Evolutionary conservation across 2,888 invertebrate genomes (phyloP).

Genomic region (Polia nebulosa): DNA sequence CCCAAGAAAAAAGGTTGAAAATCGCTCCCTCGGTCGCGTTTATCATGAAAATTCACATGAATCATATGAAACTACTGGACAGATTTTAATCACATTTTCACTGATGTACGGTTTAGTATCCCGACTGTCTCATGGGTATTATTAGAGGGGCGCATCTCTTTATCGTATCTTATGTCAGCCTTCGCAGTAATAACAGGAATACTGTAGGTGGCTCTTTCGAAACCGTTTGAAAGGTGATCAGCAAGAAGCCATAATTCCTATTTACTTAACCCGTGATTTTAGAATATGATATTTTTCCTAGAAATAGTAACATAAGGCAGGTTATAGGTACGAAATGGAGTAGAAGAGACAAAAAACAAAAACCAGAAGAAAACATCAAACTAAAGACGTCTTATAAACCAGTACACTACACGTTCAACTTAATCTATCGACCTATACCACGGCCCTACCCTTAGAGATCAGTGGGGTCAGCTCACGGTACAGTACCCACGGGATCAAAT

Average conservation of each 20-base stretch:
- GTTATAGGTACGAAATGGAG: background rate
- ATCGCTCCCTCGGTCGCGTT: constrained; percentile 15
- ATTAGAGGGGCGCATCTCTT: constrained; percentile 19
- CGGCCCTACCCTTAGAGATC: constrained; percentile 15
- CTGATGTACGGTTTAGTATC: constrained; percentile 24
- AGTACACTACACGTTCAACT: background rate
- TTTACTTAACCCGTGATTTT: background rate
- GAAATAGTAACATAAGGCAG: background rate
- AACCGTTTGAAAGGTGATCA: constrained; percentile 5
- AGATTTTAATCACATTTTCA: constrained; percentile 55
- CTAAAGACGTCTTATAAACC: background rate
- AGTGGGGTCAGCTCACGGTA: constrained; percentile 24
- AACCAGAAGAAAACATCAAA: background rate
- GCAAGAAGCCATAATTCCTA: background rate
- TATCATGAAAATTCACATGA: constrained; percentile 53
- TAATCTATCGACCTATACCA: constrained; percentile 1
- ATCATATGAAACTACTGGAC: constrained; percentile 42
- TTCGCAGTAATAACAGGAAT: background rate
- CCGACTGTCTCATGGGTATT: constrained; percentile 19
- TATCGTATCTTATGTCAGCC: constrained; percentile 11
- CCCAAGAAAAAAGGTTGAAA: constrained; percentile 48
- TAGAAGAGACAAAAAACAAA: background rate
- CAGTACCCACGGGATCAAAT: constrained; percentile 40
- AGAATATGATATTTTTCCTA: background rate
- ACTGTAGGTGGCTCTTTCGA: background rate